These are phyloP conservation scores for Pseudopodoces humilis DNA, from an alignment of 2,113 vertebrate species.

Conservation along the genomic window DNA sequence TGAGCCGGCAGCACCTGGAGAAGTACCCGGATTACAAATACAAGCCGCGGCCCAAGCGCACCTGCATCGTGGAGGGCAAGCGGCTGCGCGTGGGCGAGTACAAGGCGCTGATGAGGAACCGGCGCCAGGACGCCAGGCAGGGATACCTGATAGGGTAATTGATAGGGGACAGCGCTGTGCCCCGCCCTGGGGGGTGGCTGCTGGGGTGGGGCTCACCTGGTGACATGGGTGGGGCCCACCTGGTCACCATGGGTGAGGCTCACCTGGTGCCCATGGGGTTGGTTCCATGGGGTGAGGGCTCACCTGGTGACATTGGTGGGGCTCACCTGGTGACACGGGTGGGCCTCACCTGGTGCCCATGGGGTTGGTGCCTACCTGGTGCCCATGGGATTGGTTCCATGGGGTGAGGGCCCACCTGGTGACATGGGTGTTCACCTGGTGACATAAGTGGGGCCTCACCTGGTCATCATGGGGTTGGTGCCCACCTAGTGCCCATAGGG, in stretches of 20 bases:
- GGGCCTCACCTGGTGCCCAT: not conserved
- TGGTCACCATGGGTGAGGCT: not conserved
- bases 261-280: not conserved
- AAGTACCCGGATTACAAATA: constrained; percentile 98
- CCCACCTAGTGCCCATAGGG: not conserved
- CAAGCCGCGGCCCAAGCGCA: constrained; percentile 94
- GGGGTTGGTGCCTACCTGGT: not conserved
- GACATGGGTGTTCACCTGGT: not conserved
- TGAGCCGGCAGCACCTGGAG: constrained; percentile 97
- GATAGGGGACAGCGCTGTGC: not conserved
- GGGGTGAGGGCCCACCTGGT: not conserved
- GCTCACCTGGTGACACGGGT: not conserved
- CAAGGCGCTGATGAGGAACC: constrained; percentile 97
- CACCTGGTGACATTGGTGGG: too few relatives aligned
- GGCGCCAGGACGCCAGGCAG: constrained; percentile 89
- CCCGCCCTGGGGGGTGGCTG: rapidly evolving
- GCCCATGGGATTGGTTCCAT: too few relatives aligned
- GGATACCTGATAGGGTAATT: constrained; percentile 86
- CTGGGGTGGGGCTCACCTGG: not conserved
- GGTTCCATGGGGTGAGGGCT: not conserved
- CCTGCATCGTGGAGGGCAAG: constrained; percentile 96
- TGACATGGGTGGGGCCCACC: not conserved
- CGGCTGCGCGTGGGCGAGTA: constrained; percentile 96
- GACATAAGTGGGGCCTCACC: not conserved
- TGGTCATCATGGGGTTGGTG: too few relatives aligned